Evolutionary conservation across 2,797 vertebrate species (phyloP), one percentile per base, ranked within the genome.

Genomic region (Eurystomus glaucurus): DNA sequence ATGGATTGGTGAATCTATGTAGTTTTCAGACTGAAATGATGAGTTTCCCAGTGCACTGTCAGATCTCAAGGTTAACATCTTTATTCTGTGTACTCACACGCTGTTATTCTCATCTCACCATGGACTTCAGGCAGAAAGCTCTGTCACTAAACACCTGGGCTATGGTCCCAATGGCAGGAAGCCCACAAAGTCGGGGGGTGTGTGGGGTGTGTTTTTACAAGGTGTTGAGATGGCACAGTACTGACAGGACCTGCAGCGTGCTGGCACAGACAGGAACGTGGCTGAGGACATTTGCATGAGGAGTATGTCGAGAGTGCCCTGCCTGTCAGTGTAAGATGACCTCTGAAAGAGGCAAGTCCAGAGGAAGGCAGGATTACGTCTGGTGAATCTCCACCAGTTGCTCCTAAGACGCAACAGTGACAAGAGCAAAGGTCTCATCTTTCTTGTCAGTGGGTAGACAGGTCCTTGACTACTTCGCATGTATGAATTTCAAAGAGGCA

Each of bases 381-480:
- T 16, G 43, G 12, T 60, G 33, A 74, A 41, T 74, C 51, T 57
- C 46, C 62, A 39, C 50, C 55, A 64, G 71, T 14, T 74, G 0
- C 31, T 65, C 39, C 71, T n/a, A n/a, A 62, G 75, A 22, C 1
- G 1, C 51, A 51, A 14, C 35, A 35, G 22, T 3, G 3, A 7
- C 7, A 39, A 68, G 14, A 46, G 76, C 69, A 69, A 19, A 54
- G 58, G 64, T 72, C 83, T 78, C 4, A 0, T 21, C 54, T 69
- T 48, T 35, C 29, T 55, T 66, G n/a, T 2, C 72, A 11, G 1
- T 9, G 55, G 66, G 31, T 14, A 21, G 28, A 60, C 3, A 45
- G 78, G 55, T n/a, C 71, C 1, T 2, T 5, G 39, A 21, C 35
- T 54, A 6, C 20, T 28, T 26, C 2, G 0, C 15, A 4, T 3